Evolutionary conservation across 2,113 vertebrate genomes (phyloP), one percentile per base, ranked within the genome.

Genomic region (Bujurquina vittata): DNA sequence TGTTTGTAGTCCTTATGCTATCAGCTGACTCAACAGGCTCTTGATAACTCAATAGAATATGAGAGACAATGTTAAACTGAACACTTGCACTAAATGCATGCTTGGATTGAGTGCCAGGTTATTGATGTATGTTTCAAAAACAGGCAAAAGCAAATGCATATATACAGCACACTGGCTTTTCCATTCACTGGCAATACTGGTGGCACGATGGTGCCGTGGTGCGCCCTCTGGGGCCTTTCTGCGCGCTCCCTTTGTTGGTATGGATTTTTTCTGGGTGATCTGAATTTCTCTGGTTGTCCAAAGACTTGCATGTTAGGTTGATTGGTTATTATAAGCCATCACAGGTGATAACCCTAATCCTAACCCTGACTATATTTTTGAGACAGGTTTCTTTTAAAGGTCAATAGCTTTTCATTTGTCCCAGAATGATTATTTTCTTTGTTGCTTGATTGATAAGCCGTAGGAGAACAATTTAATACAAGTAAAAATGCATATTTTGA

Each of bases 181-280:
- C 5, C 65, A 69, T 69, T 69, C 26, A 31, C 17, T 69, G 15
- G 12, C 17, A 17, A 15, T 49, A 49, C 15, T 2, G 14, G 46
- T 46, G 43, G 43, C 43, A 15, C 43, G 2, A 5, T 17, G 14
- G 46, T 49, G 43, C 43, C 31, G 15, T 31, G 29, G 11, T 52
- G 31, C 4, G 65, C 65, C 23, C 10, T 29, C 15, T 2, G 65
- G 1, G 9, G 40, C 40, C 23, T 69, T 29, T 67, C n/a, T 46
- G n/a, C 23, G 2, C 0, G 22, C n/a, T 0, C 1, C 14, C 14
- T 43, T 46, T 10, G 22, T 8, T 10, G 43, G 65, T 49, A 29
- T 49, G 23, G 23, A 23, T 52, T 69, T 29, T 69, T 49, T 29
- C 11, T 52, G 46, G 15, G 46, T 15, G 10, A 10, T 10, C 37